Evolutionary conservation across 2,113 vertebrate species (phyloP).

Genomic region (Strix uralensis): DNA sequence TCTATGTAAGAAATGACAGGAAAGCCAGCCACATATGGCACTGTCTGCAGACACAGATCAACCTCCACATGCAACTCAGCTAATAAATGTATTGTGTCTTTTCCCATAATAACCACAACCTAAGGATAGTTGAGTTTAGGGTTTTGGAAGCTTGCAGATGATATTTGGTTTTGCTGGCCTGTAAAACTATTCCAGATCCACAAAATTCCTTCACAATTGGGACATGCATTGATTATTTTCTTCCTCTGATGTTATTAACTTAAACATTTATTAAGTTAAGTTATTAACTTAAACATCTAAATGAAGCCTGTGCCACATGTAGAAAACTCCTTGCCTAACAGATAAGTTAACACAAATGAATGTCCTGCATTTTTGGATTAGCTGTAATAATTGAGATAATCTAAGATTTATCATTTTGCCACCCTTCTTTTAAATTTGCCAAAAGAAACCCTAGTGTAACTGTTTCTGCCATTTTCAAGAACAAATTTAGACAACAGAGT

Average conservation of each 20-base stretch:
- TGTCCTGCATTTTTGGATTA: neutral
- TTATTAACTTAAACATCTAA: neutral
- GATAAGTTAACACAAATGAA: neutral
- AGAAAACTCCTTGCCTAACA: neutral
- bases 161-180: neutral
- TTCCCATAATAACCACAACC: neutral
- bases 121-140: neutral
- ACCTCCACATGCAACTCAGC: neutral
- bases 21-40: conserved; percentile 1
- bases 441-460: neutral
- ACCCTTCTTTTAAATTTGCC: neutral
- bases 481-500: neutral
- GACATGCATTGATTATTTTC: neutral
- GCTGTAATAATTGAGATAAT: neutral
- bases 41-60: neutral
- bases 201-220: neutral
- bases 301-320: neutral
- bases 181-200: neutral
- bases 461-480: neutral
- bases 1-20: conserved; percentile 1
- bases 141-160: neutral
- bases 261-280: neutral
- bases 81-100: neutral
- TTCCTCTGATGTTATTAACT: neutral
- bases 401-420: neutral